These are phyloP conservation scores for Sandelia bainsii DNA, from an alignment of 2,797 vertebrate species.

Conservation along the genomic window DNA sequence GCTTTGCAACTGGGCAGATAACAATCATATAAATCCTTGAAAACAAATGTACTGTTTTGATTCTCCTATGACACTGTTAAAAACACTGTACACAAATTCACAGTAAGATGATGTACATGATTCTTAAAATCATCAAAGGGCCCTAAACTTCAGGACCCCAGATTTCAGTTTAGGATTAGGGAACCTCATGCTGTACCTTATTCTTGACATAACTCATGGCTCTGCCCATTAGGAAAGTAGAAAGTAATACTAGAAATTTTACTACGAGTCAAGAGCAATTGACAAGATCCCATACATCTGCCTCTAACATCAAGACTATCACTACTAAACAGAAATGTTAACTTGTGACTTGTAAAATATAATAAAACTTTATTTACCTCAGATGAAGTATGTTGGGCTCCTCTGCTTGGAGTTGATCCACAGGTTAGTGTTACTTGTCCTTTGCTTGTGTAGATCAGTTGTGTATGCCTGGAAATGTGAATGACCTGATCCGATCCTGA, in stretches of 20 bases:
- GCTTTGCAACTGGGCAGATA: constrained; percentile 8
- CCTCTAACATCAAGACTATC: not conserved
- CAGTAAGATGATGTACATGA: not conserved
- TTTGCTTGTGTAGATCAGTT: constrained; percentile 26
- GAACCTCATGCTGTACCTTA: not conserved
- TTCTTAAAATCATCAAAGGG: not conserved
- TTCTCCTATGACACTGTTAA: not conserved
- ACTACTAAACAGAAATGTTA: not conserved
- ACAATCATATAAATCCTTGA: not conserved
- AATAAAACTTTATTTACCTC: constrained; percentile 64
- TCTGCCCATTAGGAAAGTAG: not conserved
- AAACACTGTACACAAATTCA: not conserved
- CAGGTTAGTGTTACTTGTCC: constrained; percentile 27
- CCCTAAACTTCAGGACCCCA: not conserved
- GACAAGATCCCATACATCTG: constrained; percentile 1
- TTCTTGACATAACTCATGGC: not conserved
- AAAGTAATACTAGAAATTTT: not conserved
- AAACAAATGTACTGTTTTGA: not conserved
- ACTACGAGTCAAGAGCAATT: not conserved
- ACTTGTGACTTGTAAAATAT: not conserved
- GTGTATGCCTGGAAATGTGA: constrained; percentile 27
- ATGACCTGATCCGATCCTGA: constrained; percentile 51
- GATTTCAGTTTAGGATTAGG: not conserved
- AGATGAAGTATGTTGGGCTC: constrained; percentile 11
- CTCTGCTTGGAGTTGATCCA: constrained; percentile 33